Conservation (phyloP, 2,797 vertebrate genomes). For the Falco biarmicus region DNA sequence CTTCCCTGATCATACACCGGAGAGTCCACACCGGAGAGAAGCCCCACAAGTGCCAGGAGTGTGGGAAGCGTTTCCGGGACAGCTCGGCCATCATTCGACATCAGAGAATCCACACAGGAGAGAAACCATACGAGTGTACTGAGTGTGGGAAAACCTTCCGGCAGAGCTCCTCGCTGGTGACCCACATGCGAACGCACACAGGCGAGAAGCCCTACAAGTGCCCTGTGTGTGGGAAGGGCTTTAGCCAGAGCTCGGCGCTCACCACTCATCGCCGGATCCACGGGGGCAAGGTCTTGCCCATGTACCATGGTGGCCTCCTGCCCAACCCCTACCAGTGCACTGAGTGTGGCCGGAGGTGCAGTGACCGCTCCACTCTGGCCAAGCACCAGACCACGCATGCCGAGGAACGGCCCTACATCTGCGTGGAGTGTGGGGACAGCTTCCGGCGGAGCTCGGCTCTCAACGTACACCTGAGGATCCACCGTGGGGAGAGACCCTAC, state of each 20-base stretch:
- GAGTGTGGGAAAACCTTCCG: constrained; percentile 58
- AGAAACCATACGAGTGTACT: constrained; percentile 22
- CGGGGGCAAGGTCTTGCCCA: neutral
- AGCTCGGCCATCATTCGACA: constrained; percentile 67
- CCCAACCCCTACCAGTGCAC: neutral
- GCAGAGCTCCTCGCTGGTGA: constrained; percentile 52
- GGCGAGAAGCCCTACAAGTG: constrained; percentile 47
- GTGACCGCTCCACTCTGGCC: neutral
- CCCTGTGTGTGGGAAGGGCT: neutral
- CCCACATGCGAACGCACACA: constrained; percentile 43
- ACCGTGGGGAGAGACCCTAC: constrained; percentile 24
- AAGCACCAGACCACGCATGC: neutral
- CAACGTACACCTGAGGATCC: constrained; percentile 32
- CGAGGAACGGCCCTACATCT: constrained; percentile 38
- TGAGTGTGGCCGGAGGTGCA: neutral
- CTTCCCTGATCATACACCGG: constrained; percentile 59
- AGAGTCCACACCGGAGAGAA: constrained; percentile 71
- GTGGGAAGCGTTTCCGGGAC: constrained; percentile 62
- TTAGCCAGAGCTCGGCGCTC: constrained; percentile 43
- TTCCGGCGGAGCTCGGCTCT: constrained; percentile 36
- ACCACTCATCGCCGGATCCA: constrained; percentile 3
- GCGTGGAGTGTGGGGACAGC: constrained; percentile 46
- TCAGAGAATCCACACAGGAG: constrained; percentile 52
- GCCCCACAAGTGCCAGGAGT: constrained; percentile 67
- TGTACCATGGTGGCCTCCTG: neutral